phyloP scores from a whole-genome alignment of 2,113 vertebrate genomes.

The Excalfactoria chinensis region DNA sequence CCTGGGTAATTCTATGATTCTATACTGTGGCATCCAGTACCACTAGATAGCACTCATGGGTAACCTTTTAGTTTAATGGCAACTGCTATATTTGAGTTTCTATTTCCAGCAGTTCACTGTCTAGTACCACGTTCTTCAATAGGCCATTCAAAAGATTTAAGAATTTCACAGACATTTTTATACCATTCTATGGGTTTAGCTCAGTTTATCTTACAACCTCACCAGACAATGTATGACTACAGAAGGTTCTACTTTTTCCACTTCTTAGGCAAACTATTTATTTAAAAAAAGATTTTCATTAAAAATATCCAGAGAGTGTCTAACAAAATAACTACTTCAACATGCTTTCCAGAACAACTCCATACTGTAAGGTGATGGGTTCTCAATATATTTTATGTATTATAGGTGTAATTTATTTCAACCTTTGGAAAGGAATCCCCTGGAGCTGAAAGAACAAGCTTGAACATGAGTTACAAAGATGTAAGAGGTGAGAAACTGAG shows the following conservation, averaged over 20 bases:
- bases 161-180: neutral
- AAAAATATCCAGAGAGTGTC: neutral
- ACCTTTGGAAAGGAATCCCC: constrained; percentile 34
- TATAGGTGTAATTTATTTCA: constrained; percentile 2
- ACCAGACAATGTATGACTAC: neutral
- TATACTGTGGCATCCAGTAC: neutral
- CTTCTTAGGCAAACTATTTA: neutral
- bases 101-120: neutral
- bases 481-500: constrained; percentile 15
- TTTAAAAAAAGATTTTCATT: neutral
- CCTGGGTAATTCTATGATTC: no score
- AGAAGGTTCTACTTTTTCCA: neutral
- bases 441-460: constrained; percentile 24
- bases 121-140: neutral
- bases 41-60: neutral
- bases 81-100: neutral
- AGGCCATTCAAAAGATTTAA: neutral
- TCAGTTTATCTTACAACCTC: neutral
- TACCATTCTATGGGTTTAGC: neutral
- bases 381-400: neutral
- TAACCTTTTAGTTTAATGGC: neutral
- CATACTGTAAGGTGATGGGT: neutral
- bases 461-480: neutral
- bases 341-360: neutral
- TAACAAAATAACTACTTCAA: neutral